These are phyloP conservation scores for Heterotilapia buettikoferi DNA, from an alignment of 2,113 vertebrate genomes.

Conservation along the genomic window DNA sequence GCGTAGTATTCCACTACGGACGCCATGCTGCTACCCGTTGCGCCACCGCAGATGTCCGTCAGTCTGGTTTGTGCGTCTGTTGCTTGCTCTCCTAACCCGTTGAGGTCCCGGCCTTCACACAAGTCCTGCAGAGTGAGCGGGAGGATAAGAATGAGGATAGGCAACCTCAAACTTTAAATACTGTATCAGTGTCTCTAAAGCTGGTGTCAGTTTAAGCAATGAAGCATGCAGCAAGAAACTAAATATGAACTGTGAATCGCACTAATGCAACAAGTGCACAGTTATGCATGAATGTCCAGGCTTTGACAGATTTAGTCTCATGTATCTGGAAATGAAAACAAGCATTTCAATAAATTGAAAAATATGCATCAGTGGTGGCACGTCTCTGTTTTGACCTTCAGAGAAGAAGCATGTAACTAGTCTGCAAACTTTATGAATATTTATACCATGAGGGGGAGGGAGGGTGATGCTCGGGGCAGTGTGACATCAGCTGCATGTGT, in stretches of 20 bases:
- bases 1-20: slow-evolving; percentile 82
- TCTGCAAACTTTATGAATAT: slow-evolving; percentile 13
- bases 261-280: not conserved
- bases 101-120: slow-evolving; percentile 20
- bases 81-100: slow-evolving; percentile 1
- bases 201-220: not conserved
- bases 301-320: not conserved
- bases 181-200: not conserved
- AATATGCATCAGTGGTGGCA: not conserved
- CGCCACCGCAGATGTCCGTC: not conserved
- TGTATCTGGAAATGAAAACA: not conserved
- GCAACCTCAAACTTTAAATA: slow-evolving; percentile 1
- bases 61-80: not conserved
- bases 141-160: not conserved
- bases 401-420: not conserved
- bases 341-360: not conserved
- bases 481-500: not conserved
- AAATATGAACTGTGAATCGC: not conserved
- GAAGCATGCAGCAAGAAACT: not conserved
- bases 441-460: not conserved
- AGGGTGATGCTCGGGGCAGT: not conserved
- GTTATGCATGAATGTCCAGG: not conserved
- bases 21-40: slow-evolving; percentile 68
- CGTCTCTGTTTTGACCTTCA: not conserved
- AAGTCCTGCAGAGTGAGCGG: slow-evolving; percentile 51